Conservation (phyloP, 2,113 vertebrate genomes). For the Pelobates fuscus region DNA sequence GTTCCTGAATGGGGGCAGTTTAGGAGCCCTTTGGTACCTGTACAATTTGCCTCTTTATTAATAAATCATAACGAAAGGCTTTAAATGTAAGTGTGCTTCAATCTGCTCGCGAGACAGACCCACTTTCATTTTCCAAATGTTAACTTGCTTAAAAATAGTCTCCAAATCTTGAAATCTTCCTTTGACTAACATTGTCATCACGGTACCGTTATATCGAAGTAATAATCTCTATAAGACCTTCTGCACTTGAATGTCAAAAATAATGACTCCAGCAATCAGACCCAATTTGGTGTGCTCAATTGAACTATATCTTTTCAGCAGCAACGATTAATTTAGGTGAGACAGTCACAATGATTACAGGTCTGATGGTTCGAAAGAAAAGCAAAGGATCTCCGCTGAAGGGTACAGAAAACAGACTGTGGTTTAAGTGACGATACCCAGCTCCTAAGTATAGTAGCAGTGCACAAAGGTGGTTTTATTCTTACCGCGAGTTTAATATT, state of each 20-base stretch:
- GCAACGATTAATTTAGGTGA: constrained; percentile 34
- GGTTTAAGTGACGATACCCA: not conserved
- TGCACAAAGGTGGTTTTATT: not conserved
- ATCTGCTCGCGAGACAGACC: no score
- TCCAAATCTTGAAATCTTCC: constrained; percentile 12
- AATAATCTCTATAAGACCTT: constrained; percentile 42
- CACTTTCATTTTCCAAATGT: not conserved
- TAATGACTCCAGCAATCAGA: constrained; percentile 47
- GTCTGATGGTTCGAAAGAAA: constrained; percentile 9
- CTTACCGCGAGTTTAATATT: not conserved
- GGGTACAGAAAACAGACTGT: constrained; percentile 20
- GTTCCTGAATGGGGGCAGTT: no score
- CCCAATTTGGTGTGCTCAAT: constrained; percentile 44
- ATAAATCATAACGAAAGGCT: no score
- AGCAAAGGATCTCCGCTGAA: constrained; percentile 5
- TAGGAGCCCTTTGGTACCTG: no score
- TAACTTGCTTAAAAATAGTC: not conserved
- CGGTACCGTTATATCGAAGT: constrained; percentile 31
- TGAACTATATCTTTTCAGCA: constrained; percentile 29
- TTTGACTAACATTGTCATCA: not conserved
- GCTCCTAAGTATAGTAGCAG: not conserved
- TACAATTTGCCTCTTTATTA: no score
- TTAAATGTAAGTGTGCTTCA: no score
- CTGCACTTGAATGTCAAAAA: constrained; percentile 45
- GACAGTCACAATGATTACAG: constrained; percentile 32